These are phyloP conservation scores for Pomatorhinus ruficollis DNA, from an alignment of 2,113 vertebrate genomes.

Conservation along the genomic window DNA sequence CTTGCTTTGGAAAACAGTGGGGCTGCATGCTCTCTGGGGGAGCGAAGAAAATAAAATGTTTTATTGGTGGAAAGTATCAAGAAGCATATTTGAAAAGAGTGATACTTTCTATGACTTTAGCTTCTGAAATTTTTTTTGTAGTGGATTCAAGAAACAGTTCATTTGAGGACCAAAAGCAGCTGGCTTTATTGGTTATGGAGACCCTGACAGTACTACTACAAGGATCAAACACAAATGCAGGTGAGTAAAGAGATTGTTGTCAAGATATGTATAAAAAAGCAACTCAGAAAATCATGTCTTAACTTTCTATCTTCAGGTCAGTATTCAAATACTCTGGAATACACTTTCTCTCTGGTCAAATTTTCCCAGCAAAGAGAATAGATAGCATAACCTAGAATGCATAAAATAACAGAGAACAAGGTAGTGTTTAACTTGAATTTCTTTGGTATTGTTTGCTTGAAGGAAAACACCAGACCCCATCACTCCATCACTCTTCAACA, in stretches of 20 bases:
- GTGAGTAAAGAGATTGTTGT: conserved; percentile 55
- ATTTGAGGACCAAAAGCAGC: conserved; percentile 93
- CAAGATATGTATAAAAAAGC: neutral
- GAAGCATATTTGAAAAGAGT: neutral
- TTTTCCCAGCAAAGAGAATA: neutral
- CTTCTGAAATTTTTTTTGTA: conserved; percentile 55
- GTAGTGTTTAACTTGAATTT: neutral
- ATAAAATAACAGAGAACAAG: neutral
- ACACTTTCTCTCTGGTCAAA: neutral
- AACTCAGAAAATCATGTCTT: neutral
- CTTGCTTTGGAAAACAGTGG: neutral
- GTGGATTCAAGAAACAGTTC: conserved; percentile 87
- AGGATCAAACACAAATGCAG: conserved; percentile 94
- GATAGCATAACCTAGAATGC: neutral
- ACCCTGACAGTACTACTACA: conserved; percentile 92
- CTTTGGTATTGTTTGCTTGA: neutral
- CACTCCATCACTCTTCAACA: neutral
- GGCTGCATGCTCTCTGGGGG: neutral
- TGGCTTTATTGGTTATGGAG: conserved; percentile 97
- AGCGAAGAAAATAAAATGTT: neutral
- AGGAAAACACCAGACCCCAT: neutral
- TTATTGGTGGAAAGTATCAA: neutral
- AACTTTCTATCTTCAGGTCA: neutral
- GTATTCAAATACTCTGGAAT: neutral
- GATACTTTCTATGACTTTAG: neutral